Conservation (phyloP, 2,888 invertebrate genomes). For the Diarsia dahlii region DNA sequence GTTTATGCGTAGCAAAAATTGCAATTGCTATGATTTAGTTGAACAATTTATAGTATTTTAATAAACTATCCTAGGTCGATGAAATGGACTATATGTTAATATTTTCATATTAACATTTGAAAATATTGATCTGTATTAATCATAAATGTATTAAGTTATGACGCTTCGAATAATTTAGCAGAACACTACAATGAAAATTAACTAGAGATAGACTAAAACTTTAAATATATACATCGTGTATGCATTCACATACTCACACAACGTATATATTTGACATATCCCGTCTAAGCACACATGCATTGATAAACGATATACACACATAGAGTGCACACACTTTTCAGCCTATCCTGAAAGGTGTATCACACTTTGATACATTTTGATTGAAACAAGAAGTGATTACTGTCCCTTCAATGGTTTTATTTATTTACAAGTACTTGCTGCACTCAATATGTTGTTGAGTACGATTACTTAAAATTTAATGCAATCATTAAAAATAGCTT, state of each 20-base stretch:
- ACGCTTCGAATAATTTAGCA: constrained; percentile 47
- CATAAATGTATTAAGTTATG: too few species aligned
- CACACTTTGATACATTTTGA: constrained; percentile 14
- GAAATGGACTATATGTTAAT: too few species aligned
- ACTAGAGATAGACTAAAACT: not conserved
- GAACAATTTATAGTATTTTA: not conserved
- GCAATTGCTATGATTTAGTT: not conserved
- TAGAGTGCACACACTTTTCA: not conserved
- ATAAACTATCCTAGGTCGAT: too few species aligned
- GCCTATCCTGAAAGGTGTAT: not conserved
- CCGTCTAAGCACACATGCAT: not conserved
- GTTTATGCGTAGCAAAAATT: not conserved
- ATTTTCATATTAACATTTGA: too few species aligned
- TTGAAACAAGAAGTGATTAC: constrained; percentile 16
- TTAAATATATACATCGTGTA: constrained; percentile 21
- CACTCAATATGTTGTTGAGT: too few species aligned
- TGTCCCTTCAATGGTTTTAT: not conserved
- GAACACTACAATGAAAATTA: not conserved
- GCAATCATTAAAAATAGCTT: too few species aligned
- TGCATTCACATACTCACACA: not conserved
- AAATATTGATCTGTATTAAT: too few species aligned
- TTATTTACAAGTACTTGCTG: too few species aligned
- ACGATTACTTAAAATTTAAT: too few species aligned
- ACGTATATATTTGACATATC: constrained; percentile 11
- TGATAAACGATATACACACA: not conserved